Conservation (phyloP, 1,140 invertebrate species). For the Leptinotarsa undecemlineata region DNA sequence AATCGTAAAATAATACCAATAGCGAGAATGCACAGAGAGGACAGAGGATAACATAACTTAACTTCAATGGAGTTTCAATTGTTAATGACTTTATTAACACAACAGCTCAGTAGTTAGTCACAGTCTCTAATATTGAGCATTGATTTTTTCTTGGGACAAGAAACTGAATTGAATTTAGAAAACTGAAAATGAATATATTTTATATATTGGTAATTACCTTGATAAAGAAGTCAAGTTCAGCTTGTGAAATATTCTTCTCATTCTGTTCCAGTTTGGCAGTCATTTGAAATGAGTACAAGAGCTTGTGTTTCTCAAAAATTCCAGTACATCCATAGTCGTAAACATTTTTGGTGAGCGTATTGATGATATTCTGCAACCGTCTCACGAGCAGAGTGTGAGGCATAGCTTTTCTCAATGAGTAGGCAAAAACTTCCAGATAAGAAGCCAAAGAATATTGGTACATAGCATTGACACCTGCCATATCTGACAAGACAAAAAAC, state of each 20-base stretch:
- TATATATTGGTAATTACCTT: slow-evolving; percentile 57
- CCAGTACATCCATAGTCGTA: slow-evolving; percentile 89
- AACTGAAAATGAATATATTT: too few species aligned
- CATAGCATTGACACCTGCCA: slow-evolving; percentile 84
- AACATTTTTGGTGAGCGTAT: slow-evolving; percentile 80
- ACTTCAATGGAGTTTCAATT: too few species aligned
- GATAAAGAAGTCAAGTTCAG: slow-evolving; percentile 87
- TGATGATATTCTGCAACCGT: slow-evolving; percentile 80
- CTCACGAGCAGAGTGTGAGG: slow-evolving; percentile 73
- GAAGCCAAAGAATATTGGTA: slow-evolving; percentile 87
- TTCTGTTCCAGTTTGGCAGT: slow-evolving; percentile 79
- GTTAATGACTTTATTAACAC: too few species aligned
- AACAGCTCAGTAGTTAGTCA: too few species aligned
- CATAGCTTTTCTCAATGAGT: slow-evolving; percentile 76
- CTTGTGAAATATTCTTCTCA: slow-evolving; percentile 64
- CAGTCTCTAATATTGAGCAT: too few species aligned
- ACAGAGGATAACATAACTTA: too few species aligned
- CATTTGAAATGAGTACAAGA: slow-evolving; percentile 90
- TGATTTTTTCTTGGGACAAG: too few species aligned
- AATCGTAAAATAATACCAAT: too few species aligned
- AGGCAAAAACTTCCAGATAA: slow-evolving; percentile 79
- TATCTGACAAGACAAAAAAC: slow-evolving; percentile 86
- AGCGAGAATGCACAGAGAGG: too few species aligned
- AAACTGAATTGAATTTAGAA: too few species aligned
- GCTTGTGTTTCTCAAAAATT: slow-evolving; percentile 89